These are phyloP conservation scores for Drosophila setifemur DNA, from an alignment of 1,140 invertebrate species.

Conservation along the genomic window DNA sequence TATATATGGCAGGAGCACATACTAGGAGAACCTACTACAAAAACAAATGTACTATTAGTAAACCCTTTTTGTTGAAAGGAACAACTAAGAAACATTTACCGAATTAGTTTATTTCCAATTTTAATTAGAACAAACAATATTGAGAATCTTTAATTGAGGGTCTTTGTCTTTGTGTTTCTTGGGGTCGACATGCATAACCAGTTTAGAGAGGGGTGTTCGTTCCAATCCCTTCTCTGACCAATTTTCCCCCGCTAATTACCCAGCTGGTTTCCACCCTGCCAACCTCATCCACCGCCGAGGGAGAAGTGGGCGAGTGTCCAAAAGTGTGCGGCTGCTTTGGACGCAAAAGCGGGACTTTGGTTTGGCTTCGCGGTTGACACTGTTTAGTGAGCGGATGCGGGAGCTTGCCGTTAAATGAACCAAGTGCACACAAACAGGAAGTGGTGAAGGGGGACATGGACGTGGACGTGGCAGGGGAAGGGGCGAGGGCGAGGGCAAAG, in stretches of 20 bases:
- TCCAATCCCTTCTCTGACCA: background rate
- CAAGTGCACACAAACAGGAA: conserved; percentile 61
- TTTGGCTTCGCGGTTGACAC: conserved; percentile 53
- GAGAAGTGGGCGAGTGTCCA: conserved; percentile 8
- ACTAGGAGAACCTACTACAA: no score
- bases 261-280: background rate
- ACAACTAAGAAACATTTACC: no score
- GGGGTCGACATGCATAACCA: conserved; percentile 28
- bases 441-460: conserved; percentile 1
- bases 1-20: no score
- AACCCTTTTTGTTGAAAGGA: no score
- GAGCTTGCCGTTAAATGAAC: conserved; percentile 64
- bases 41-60: no score
- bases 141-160: no score
- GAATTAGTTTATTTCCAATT: no score
- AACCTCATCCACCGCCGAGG: background rate
- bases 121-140: no score
- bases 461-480: background rate
- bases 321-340: conserved; percentile 30
- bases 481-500: no score
- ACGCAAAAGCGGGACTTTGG: conserved; percentile 24
- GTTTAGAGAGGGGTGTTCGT: no score
- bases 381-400: conserved; percentile 45
- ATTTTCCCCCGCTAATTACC: conserved; percentile 26
- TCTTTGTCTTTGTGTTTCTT: no score